A percentile compares a stretch with the other conserved stretches of the same genome.
Conservation (phyloP, 2,113 vertebrate species). For the Chlorodrepanis virens region DNA sequence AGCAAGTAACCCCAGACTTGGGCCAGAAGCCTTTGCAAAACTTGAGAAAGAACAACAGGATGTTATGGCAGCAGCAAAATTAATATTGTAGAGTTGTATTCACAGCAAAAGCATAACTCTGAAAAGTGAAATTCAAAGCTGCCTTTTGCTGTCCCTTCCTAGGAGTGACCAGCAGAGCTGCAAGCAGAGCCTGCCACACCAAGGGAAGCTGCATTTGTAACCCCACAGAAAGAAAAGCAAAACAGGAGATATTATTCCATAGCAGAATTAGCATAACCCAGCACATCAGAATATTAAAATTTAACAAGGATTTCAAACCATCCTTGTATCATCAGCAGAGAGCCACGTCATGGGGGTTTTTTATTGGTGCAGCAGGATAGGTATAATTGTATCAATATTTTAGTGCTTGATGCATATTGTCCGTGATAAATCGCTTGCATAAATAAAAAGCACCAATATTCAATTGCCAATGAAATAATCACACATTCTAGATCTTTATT, state of each 20-base stretch:
- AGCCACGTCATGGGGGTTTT: constrained; percentile 70
- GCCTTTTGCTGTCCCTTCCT: background rate
- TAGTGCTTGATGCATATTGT: constrained; percentile 80
- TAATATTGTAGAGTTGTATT: background rate
- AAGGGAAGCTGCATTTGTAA: constrained; percentile 49
- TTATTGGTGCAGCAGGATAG: constrained; percentile 76
- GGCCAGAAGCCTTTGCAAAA: background rate
- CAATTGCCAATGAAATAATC: constrained; percentile 83
- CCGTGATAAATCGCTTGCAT: constrained; percentile 79
- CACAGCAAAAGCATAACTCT: background rate
- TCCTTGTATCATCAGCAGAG: constrained; percentile 64
- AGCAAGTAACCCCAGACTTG: background rate
- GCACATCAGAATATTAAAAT: constrained; percentile 80
- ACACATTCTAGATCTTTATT: constrained; percentile 79
- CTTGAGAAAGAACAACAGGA: background rate
- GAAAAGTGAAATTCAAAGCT: background rate
- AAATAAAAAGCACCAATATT: constrained; percentile 81
- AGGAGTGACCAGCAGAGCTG: background rate
- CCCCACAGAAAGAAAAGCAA: constrained; percentile 52
- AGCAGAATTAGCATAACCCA: constrained; percentile 76
- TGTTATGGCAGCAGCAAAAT: background rate
- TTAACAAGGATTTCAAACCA: constrained; percentile 77
- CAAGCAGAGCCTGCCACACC: constrained; percentile 10
- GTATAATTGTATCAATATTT: constrained; percentile 87
- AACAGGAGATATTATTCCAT: constrained; percentile 66